Evolutionary conservation across 2,113 vertebrate genomes (phyloP).

Genomic region (Merops nubicus): DNA sequence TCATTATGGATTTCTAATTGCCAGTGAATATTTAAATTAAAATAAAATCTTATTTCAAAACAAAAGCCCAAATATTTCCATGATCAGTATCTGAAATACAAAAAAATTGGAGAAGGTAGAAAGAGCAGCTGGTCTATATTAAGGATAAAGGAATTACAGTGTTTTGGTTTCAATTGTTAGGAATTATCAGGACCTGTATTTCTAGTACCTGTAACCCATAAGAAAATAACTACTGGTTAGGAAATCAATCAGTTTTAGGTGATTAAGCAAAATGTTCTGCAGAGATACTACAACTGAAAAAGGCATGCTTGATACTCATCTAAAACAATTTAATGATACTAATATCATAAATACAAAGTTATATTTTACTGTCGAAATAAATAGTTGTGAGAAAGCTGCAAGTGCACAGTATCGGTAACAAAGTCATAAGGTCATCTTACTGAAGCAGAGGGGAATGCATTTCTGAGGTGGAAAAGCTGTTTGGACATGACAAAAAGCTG

Average conservation of each 20-base stretch:
- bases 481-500: not conserved
- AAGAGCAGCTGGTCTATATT: not conserved
- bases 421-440: not conserved
- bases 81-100: not conserved
- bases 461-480: not conserved
- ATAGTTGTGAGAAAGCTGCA: not conserved
- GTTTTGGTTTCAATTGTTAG: not conserved
- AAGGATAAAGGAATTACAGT: not conserved
- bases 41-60: not conserved
- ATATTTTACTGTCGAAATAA: not conserved
- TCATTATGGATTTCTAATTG: not conserved
- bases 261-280: not conserved
- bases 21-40: not conserved
- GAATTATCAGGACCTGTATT: not conserved
- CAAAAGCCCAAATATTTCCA: not conserved
- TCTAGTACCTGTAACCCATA: not conserved
- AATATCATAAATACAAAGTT: not conserved
- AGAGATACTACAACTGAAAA: not conserved
- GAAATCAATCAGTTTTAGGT: not conserved
- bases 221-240: not conserved
- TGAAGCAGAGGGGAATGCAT: not conserved
- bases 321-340: not conserved
- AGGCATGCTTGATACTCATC: not conserved
- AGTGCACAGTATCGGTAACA: not conserved
- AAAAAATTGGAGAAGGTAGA: not conserved